Evolutionary conservation across 2,888 invertebrate genomes (phyloP), one percentile per base, ranked within the genome.

Genomic region (Sylvicola cinctus): DNA sequence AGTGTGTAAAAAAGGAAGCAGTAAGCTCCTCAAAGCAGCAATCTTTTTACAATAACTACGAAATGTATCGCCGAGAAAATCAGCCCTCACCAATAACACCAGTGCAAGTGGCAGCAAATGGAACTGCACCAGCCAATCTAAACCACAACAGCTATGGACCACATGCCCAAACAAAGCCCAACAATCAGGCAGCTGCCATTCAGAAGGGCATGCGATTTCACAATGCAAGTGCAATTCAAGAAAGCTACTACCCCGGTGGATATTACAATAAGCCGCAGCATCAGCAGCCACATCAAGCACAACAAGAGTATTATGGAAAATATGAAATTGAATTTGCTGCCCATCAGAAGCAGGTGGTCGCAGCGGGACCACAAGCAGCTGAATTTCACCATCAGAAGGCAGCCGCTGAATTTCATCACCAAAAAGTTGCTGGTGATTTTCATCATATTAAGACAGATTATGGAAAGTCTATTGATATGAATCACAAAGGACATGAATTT

Each of bases 1-100:
- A 55, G 55, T 45, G 52, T 27, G 49, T 58, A 27, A 58, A 57
- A 39, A 58, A 58, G 38, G 58, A 58, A 42, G 52, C 54, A 15
- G 54, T 55, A 10, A 55, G 55, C 29, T 54, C 58, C n/a, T 51
- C 58, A 10, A 50, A 56, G 11, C 56, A 56, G 41, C 48, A 48
- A 31, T 50, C 54, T 13, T 50, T 53, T 3, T 55, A 51, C 36
- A 42, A 41, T 33, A 54, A 49, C 38, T 56, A 53, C 34, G 58
- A 59, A 34, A 45, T 43, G 8, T 44, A 41, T 31, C 35, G 43
- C 10, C 39, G 42, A 4, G 44, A 44, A 17, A 35, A 39, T 16
- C 40, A 41, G 16, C 31, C 40, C 26, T 36, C 40, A 20, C 36
- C 39, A 31, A 35, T 38, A 15, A 31, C 29, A 17, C 31, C 30